A percentile compares a stretch with the other conserved stretches of the same genome.
Conservation (phyloP, 2,888 invertebrate species). For the Strigamia maritima region DNA sequence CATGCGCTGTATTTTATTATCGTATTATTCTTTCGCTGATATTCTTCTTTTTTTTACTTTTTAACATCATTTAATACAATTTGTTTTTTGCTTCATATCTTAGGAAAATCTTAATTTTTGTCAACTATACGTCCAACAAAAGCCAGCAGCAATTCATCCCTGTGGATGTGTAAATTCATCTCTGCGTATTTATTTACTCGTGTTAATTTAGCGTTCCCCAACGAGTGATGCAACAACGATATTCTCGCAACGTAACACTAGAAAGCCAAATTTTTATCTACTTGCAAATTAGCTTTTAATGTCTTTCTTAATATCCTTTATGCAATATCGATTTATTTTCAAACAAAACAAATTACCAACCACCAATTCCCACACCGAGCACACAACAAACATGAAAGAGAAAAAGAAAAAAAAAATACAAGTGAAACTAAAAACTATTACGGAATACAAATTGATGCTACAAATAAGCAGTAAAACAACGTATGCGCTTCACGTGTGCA, state of each 20-base stretch:
- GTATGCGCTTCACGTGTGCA: constrained; percentile 8
- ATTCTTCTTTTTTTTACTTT: too few relatives aligned
- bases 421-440: background rate
- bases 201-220: too few relatives aligned
- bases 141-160: too few relatives aligned
- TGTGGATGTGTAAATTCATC: too few relatives aligned
- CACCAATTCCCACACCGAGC: background rate
- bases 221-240: background rate
- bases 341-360: background rate
- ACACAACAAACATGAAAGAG: background rate
- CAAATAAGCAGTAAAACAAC: background rate
- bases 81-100: too few relatives aligned
- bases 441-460: background rate
- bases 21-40: too few relatives aligned
- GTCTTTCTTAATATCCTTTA: background rate
- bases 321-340: background rate
- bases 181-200: too few relatives aligned
- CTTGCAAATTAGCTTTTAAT: background rate
- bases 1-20: too few relatives aligned
- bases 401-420: background rate
- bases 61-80: too few relatives aligned
- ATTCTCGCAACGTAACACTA: background rate
- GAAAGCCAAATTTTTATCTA: background rate
- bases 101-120: too few relatives aligned
- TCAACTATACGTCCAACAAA: too few relatives aligned